Evolutionary conservation across 2,797 vertebrate genomes (phyloP).

Genomic region (Acanthopagrus latus): DNA sequence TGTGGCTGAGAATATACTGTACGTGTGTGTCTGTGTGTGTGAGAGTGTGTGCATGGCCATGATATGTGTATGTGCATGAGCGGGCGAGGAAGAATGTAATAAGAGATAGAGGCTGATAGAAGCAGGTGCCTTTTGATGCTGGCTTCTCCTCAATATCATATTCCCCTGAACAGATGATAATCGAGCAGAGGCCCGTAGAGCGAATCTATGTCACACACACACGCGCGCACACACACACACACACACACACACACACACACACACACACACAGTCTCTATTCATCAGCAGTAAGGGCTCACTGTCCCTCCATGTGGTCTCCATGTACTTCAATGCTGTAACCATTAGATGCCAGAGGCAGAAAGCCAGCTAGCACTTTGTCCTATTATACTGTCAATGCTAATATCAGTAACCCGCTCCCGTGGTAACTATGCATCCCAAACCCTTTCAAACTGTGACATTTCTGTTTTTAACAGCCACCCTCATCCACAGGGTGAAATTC

Average conservation of each 20-base stretch:
- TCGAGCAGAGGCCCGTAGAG: slow-evolving; percentile 40
- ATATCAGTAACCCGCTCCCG: slow-evolving; percentile 35
- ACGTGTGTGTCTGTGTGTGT: neutral
- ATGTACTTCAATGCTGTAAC: slow-evolving; percentile 48
- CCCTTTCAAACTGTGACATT: slow-evolving; percentile 11
- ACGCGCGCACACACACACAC: slow-evolving; percentile 10
- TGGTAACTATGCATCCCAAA: slow-evolving; percentile 25
- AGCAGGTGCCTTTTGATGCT: slow-evolving; percentile 59
- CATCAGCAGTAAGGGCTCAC: slow-evolving; percentile 38
- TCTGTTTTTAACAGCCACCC: slow-evolving; percentile 2
- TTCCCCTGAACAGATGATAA: slow-evolving; percentile 64
- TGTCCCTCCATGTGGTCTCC: slow-evolving; percentile 31
- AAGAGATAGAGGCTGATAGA: slow-evolving; percentile 25
- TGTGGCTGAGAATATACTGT: slow-evolving; percentile 6
- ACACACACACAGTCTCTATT: slow-evolving; percentile 15
- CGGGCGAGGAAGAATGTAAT: neutral
- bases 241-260: slow-evolving; percentile 20
- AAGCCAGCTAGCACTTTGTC: slow-evolving; percentile 44
- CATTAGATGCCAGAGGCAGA: slow-evolving; percentile 55
- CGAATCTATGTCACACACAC: slow-evolving; percentile 7
- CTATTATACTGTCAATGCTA: slow-evolving; percentile 57
- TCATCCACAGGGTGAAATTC: slow-evolving; percentile 50
- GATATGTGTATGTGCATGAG: neutral
- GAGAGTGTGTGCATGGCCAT: neutral
- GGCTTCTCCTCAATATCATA: slow-evolving; percentile 46